These are phyloP conservation scores for Idris sp. DNA, from an alignment of 1,140 invertebrate species.

Conservation along the genomic window DNA sequence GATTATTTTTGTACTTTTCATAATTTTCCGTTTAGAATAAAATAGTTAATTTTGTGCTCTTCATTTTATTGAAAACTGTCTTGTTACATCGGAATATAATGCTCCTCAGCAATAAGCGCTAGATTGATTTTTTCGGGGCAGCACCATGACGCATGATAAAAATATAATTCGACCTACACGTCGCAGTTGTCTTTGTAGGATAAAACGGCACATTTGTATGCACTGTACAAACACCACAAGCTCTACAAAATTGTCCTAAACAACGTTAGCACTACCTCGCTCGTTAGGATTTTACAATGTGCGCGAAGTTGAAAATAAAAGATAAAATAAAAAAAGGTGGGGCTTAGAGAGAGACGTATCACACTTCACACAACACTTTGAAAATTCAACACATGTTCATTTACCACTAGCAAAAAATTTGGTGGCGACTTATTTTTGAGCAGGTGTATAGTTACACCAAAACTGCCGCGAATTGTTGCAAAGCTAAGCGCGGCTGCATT, in stretches of 20 bases:
- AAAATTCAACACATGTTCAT: conserved; percentile 23
- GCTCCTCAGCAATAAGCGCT: conserved; percentile 23
- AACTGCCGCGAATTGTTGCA: conserved; percentile 35
- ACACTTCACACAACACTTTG: too few relatives aligned
- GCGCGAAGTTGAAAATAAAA: not conserved
- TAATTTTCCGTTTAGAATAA: too few relatives aligned
- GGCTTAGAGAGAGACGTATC: too few relatives aligned
- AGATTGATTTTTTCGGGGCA: conserved; percentile 30
- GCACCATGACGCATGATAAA: conserved; percentile 33
- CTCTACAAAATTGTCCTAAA: conserved; percentile 24
- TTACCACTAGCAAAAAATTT: conserved; percentile 9
- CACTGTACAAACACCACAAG: conserved; percentile 47
- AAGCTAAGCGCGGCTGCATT: too few relatives aligned
- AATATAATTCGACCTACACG: conserved; percentile 44
- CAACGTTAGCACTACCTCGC: conserved; percentile 15
- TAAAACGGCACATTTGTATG: conserved; percentile 32
- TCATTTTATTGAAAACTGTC: conserved; percentile 7
- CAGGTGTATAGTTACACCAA: conserved; percentile 36
- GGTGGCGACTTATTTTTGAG: conserved; percentile 32
- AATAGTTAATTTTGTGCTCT: too few relatives aligned
- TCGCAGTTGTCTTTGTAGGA: conserved; percentile 10
- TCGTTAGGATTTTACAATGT: conserved; percentile 25
- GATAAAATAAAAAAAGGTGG: too few relatives aligned
- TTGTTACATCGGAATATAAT: conserved; percentile 30
- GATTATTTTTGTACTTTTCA: too few relatives aligned